These are phyloP conservation scores for Talpa occidentalis DNA, from an alignment of 2,113 vertebrate genomes.

Conservation along the genomic window DNA sequence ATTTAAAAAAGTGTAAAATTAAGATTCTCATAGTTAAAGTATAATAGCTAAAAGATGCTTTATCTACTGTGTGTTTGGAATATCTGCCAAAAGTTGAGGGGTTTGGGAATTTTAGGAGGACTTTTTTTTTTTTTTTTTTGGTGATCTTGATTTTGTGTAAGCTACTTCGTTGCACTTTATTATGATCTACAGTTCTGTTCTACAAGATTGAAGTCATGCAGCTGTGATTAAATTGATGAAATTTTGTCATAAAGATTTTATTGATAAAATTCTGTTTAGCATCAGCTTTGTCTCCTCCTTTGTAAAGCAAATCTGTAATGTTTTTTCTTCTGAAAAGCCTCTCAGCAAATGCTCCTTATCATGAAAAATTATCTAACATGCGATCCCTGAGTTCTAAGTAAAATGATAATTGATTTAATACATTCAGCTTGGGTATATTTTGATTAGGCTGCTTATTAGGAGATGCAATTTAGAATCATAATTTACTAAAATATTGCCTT, in stretches of 20 bases:
- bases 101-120: background rate
- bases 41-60: background rate
- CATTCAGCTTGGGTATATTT: background rate
- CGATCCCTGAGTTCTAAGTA: background rate
- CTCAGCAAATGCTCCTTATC: background rate
- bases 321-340: background rate
- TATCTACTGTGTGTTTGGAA: background rate
- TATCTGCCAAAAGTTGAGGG: background rate
- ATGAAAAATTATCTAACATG: background rate
- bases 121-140: background rate
- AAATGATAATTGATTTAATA: conserved; percentile 20
- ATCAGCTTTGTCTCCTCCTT: background rate
- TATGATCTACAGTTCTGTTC: conserved; percentile 11
- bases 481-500: background rate
- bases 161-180: background rate
- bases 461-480: background rate
- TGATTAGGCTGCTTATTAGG: background rate
- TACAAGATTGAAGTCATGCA: background rate
- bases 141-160: background rate
- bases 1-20: background rate
- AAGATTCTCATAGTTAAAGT: background rate
- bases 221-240: background rate
- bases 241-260: background rate
- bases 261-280: background rate
- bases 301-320: background rate